Percentiles rank a stretch among this genome's conserved stretches.
Conservation (phyloP, 2,113 vertebrate genomes). For the Sorex fumeus region DNA sequence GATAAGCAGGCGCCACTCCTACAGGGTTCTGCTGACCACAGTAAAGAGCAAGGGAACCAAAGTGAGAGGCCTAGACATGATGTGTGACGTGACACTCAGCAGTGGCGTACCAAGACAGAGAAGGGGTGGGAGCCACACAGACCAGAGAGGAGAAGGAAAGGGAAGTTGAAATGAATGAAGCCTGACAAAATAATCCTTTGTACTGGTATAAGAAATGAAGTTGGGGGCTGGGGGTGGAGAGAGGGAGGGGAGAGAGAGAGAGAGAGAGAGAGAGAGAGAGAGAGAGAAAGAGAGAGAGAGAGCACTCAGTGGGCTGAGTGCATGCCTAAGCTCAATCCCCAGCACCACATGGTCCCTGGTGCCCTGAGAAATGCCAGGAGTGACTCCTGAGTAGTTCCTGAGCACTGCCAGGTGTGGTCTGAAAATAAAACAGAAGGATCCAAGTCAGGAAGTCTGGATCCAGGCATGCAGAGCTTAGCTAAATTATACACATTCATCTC, state of each 20-base stretch:
- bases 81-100: neutral
- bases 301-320: no score
- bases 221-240: neutral
- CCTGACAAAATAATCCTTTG: neutral
- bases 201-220: neutral
- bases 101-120: neutral
- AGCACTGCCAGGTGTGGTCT: no score
- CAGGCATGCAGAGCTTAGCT: neutral
- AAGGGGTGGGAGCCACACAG: neutral
- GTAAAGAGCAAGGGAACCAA: neutral
- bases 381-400: no score
- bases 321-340: no score
- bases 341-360: no score
- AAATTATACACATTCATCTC: neutral
- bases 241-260: no score
- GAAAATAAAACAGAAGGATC: no score
- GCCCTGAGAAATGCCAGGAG: no score
- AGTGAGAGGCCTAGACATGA: neutral
- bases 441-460: neutral
- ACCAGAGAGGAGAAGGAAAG: neutral
- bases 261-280: no score
- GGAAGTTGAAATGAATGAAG: neutral
- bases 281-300: no score
- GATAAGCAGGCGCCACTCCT: neutral
- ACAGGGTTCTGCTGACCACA: neutral